A percentile compares a stretch with the other conserved stretches of the same genome.
Conservation (phyloP, 2,888 invertebrate species). For the Rhamphomyia laevipes region DNA sequence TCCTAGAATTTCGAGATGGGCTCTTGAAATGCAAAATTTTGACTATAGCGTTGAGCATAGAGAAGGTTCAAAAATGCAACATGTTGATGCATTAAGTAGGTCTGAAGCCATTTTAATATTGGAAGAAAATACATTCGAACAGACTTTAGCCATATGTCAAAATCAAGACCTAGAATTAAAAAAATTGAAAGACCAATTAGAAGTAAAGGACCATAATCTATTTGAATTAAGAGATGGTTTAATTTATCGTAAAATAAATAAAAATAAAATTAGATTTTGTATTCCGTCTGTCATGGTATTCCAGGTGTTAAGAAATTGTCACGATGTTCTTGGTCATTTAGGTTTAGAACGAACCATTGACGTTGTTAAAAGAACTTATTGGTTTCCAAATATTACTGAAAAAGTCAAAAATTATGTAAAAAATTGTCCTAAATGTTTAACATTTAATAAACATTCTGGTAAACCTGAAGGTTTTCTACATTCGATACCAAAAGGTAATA, state of each 20-base stretch:
- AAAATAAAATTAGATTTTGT: constrained; percentile 8
- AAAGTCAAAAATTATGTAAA: constrained; percentile 6
- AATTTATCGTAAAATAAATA: constrained; percentile 6
- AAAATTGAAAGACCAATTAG: constrained; percentile 1
- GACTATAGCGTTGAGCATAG: too few relatives aligned
- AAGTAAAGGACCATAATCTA: not conserved
- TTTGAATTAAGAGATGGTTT: constrained; percentile 6
- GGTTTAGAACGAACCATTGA: constrained; percentile 4
- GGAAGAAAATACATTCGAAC: too few relatives aligned
- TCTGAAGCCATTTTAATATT: too few relatives aligned
- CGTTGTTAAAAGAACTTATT: constrained; percentile 4
- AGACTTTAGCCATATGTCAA: too few relatives aligned
- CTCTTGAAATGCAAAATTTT: too few relatives aligned
- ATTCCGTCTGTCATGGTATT: constrained; percentile 6
- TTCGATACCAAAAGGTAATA: constrained; percentile 18
- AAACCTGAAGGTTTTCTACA: too few relatives aligned
- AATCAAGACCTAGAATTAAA: constrained; percentile 3
- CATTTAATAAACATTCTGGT: constrained; percentile 10
- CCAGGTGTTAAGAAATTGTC: constrained; percentile 7
- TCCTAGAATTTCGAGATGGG: too few relatives aligned
- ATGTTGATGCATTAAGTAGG: too few relatives aligned
- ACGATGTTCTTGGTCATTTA: constrained; percentile 10
- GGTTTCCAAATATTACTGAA: constrained; percentile 10
- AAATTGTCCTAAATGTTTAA: constrained; percentile 10
- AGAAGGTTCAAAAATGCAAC: too few relatives aligned